Conservation (phyloP, 2,888 invertebrate genomes). For the Maniola hyperantus region DNA sequence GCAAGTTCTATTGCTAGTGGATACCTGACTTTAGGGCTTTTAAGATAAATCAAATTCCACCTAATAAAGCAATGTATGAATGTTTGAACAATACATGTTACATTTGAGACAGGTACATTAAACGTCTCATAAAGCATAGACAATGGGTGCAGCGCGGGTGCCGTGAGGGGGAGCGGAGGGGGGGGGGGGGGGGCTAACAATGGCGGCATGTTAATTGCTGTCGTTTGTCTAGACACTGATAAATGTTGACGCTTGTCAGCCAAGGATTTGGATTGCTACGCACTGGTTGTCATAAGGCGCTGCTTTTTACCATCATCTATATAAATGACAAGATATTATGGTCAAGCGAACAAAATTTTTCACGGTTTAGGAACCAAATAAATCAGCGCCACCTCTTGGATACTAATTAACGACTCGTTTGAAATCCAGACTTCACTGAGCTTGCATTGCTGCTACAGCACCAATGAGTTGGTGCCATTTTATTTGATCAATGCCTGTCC, state of each 20-base stretch:
- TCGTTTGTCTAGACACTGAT: slow-evolving; percentile 79
- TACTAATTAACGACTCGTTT: too few species aligned
- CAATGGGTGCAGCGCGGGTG: slow-evolving; percentile 47
- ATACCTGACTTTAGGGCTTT: too few species aligned
- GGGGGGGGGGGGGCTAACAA: slow-evolving; percentile 56
- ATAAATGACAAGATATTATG: too few species aligned
- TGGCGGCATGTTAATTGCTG: slow-evolving; percentile 78
- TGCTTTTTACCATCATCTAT: slow-evolving; percentile 38
- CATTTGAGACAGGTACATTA: slow-evolving; percentile 38
- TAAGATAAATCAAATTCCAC: slow-evolving; percentile 4
- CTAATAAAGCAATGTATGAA: slow-evolving; percentile 13
- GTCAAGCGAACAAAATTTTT: too few species aligned
- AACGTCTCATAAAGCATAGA: slow-evolving; percentile 44
- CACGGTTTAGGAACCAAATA: too few species aligned
- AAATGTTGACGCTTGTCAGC: slow-evolving; percentile 77
- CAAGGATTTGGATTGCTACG: slow-evolving; percentile 57
- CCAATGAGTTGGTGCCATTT: too few species aligned
- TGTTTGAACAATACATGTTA: slow-evolving; percentile 14
- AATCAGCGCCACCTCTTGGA: too few species aligned
- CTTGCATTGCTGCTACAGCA: too few species aligned
- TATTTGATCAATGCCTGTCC: too few species aligned
- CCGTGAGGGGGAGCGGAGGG: slow-evolving; percentile 12
- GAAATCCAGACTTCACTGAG: too few species aligned
- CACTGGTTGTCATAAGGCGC: slow-evolving; percentile 48
- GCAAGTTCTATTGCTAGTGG: too few species aligned